phyloP scores from a whole-genome alignment of 2,888 invertebrate genomes.

The Germaria angustata region DNA sequence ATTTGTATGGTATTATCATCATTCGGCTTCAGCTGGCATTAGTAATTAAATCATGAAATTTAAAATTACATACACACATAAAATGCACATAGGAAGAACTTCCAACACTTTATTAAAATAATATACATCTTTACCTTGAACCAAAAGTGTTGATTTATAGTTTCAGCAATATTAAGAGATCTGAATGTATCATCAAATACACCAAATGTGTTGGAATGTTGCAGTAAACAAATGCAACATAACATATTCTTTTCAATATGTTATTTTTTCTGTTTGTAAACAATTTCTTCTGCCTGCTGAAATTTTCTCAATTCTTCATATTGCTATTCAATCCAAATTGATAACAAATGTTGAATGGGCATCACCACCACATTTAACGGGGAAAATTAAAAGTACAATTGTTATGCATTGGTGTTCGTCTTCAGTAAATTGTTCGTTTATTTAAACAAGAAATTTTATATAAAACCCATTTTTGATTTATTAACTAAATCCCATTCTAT shows the following conservation, averaged over 20 bases:
- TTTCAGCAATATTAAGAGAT: slow-evolving; percentile 72
- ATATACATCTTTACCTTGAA: slow-evolving; percentile 77
- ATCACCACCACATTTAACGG: neutral
- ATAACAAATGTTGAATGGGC: neutral
- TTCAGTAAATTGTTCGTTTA: slow-evolving; percentile 4
- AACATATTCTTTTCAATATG: slow-evolving; percentile 67
- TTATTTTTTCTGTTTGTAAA: slow-evolving; percentile 41
- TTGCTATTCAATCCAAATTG: neutral
- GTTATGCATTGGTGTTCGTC: no score
- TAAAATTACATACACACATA: neutral
- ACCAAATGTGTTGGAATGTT: slow-evolving; percentile 72
- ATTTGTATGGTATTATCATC: slow-evolving; percentile 75
- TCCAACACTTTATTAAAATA: no score
- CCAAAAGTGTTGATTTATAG: slow-evolving; percentile 78
- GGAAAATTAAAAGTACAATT: no score
- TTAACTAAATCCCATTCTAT: slow-evolving; percentile 75
- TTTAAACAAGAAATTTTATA: slow-evolving; percentile 20
- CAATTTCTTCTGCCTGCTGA: slow-evolving; percentile 11
- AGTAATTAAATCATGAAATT: neutral
- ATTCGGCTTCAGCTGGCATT: slow-evolving; percentile 69
- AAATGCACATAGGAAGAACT: no score
- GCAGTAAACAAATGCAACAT: slow-evolving; percentile 75
- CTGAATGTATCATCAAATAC: slow-evolving; percentile 73
- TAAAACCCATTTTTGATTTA: slow-evolving; percentile 58
- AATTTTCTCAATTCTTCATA: slow-evolving; percentile 3